Base-by-base conservation (phyloP, 2,797 vertebrate genomes). In the Odontamblyopus rebecca region DNA sequence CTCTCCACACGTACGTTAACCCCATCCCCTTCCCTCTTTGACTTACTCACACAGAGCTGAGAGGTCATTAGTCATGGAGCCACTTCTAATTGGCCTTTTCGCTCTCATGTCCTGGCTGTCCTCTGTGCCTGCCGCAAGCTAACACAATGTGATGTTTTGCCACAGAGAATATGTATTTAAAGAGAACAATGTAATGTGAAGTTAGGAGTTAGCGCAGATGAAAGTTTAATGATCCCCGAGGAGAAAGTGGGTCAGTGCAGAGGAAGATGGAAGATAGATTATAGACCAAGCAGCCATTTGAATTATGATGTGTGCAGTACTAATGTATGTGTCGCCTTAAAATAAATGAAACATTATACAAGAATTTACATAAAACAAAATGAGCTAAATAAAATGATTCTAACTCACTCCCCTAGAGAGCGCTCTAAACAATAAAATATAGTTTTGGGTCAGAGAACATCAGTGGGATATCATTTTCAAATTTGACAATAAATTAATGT, bases 141-240 rank as follows among this genome's bases (percentile, higher is more conserved):
- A 62, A 75, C 69, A 61, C 74, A 44, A 73, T 26, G 12, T 50
- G 61, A 63, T 48, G 61, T 71, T 77, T 77, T 71, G 68, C 61
- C 7, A 63, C 26, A 18, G 64, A 68, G 71, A 68, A 54, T 66
- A 67, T 63, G 63, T 32, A 53, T 50, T 53, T 53, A 53, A n/a
- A 27, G 27, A 67, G 29, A 53, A 53, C 27, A 67, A 32, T 67
- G 65, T 19, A 51, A 8, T 11, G 61, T 41, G 68, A 82, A 84
- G 73, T 81, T 85, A 88, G 75, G 80, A 87, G 79, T 86, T 83
- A 85, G 76, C 54, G 72, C 65, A 74, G 63, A 87, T 87, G 68
- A 88, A 86, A 85, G 69, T 88, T 85, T 90, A 86, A 90, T 86
- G 83, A 85, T 82, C 68, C 75, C 84, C 41, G 57, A 61, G 60